A percentile compares a stretch with the other conserved stretches of the same genome.
These are phyloP conservation scores for Hydrozoanthus tunicans DNA, from an alignment of 64 coral and sea anemone species.

Conservation along the genomic window DNA sequence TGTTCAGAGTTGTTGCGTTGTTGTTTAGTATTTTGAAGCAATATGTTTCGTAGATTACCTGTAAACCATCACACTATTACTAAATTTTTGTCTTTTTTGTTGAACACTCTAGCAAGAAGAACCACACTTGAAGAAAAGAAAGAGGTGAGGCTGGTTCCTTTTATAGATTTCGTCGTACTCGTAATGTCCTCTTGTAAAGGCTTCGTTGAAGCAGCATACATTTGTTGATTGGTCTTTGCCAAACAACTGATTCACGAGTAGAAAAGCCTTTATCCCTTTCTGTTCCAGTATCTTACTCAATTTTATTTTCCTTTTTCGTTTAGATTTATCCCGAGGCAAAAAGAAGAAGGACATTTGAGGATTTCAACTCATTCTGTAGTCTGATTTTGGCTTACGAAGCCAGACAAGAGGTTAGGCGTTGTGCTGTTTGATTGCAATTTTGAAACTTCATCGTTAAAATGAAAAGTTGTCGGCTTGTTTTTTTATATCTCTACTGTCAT, in stretches of 20 bases:
- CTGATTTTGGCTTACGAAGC: constrained; percentile 98
- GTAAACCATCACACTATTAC: constrained; percentile 5
- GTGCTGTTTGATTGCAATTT: constrained; percentile 32
- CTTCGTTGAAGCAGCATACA: constrained; percentile 56
- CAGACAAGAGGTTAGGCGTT: constrained; percentile 87
- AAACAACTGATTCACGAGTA: constrained; percentile 30
- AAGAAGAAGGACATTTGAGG: constrained; percentile 89
- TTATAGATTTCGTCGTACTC: not conserved
- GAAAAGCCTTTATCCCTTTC: not conserved
- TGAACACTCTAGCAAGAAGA: constrained; percentile 34
- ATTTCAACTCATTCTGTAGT: constrained; percentile 99
- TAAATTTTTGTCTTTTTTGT: constrained; percentile 22
- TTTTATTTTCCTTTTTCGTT: not conserved
- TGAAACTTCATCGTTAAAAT: constrained; percentile 38
- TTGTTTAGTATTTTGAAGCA: constrained; percentile 35
- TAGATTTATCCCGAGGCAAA: constrained; percentile 89
- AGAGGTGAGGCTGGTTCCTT: constrained; percentile 45
- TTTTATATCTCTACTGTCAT: not conserved
- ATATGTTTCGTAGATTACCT: constrained; percentile 20
- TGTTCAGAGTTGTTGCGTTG: constrained; percentile 47
- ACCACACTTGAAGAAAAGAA: constrained; percentile 28
- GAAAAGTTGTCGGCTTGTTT: not conserved
- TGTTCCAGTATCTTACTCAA: not conserved
- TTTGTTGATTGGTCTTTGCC: constrained; percentile 52
- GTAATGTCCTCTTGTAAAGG: constrained; percentile 18